These are phyloP conservation scores for Crenichthys baileyi DNA, from an alignment of 2,797 vertebrate species.

Conservation along the genomic window DNA sequence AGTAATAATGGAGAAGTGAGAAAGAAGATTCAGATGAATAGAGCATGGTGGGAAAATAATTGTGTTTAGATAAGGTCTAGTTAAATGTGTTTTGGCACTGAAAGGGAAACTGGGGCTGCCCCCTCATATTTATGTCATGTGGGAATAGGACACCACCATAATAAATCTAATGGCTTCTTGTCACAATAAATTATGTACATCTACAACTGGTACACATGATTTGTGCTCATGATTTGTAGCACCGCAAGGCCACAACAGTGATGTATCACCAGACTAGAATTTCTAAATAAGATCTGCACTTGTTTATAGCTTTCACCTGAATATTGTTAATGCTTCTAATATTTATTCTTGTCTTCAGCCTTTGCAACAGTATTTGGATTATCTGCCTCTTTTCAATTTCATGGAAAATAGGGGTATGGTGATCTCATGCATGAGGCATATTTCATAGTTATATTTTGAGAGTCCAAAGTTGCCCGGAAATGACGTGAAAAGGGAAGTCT, in stretches of 20 bases:
- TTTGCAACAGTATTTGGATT: not conserved
- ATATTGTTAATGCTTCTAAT: slow-evolving; percentile 7
- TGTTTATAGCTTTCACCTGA: slow-evolving; percentile 7
- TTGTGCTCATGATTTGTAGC: slow-evolving; percentile 53
- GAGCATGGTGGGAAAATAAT: slow-evolving; percentile 16
- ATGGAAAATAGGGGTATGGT: not conserved
- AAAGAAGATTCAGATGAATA: slow-evolving; percentile 30
- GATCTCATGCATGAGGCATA: not conserved
- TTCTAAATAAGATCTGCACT: slow-evolving; percentile 27
- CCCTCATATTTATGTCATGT: slow-evolving; percentile 8
- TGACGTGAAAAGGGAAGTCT: too few species aligned
- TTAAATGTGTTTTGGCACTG: not conserved
- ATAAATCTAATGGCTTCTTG: slow-evolving; percentile 61
- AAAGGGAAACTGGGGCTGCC: slow-evolving; percentile 37
- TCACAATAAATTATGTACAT: slow-evolving; percentile 61
- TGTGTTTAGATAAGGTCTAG: slow-evolving; percentile 24
- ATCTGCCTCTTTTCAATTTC: not conserved
- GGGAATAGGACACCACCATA: slow-evolving; percentile 11
- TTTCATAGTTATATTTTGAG: too few species aligned
- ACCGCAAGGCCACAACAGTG: slow-evolving; percentile 51
- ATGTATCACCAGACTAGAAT: slow-evolving; percentile 56
- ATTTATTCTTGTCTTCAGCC: not conserved
- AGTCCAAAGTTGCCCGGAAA: too few species aligned
- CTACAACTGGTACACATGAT: slow-evolving; percentile 33
- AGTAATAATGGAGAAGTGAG: slow-evolving; percentile 26